Base-by-base conservation (phyloP, 1,140 invertebrate species). In the Onthophagus taurus region DNA sequence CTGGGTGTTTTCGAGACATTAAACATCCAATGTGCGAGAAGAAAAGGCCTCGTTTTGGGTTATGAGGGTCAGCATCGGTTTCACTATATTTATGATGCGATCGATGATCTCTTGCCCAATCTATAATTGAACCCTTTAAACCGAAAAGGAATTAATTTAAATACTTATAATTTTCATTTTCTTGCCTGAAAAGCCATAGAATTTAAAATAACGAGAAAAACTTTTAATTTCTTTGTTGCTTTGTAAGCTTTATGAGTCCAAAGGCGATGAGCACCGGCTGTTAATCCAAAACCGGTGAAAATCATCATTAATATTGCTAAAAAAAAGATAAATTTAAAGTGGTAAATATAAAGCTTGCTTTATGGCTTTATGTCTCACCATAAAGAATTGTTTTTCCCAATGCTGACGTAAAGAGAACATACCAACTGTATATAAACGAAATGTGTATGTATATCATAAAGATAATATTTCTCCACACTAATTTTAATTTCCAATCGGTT, bases 191-290 rank as follows among this genome's bases (percentile, higher is more conserved):
- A 87, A 11, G 93, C 88, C 14, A 94, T 61, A 1, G 85, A 89
- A 55, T 96, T 89, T 61, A 77, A 80, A 4, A 85, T 54, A 8
- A 81, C 76, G 30, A 97, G 68, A 13, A 96, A 65, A 1, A 92
- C 30, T 45, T 83, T 71, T 2, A 96, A 68, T 1, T 89, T 92
- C 71, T 83, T 80, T 63, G 80, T 89, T 5, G 93, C 94, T 70
- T 95, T 95, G 71, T 95, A 97, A 0, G 90, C 81, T 54, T 84
- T 77, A 66, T 97, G 94, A 5, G 92, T 76, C 92, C 92, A 97
- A 14, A 97, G 72, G 54, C 93, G 75, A 64, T 97, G 94, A 7
- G 89, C 89, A 14, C 94, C 94, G 21, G 89, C 93, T 11, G 93
- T 97, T 39, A 97, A 83, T 3, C 88, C 88, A 16, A 90, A 56